Evolutionary conservation across 2,797 vertebrate species (phyloP), one percentile per base, ranked within the genome.

Genomic region (Myotis pilosus): DNA sequence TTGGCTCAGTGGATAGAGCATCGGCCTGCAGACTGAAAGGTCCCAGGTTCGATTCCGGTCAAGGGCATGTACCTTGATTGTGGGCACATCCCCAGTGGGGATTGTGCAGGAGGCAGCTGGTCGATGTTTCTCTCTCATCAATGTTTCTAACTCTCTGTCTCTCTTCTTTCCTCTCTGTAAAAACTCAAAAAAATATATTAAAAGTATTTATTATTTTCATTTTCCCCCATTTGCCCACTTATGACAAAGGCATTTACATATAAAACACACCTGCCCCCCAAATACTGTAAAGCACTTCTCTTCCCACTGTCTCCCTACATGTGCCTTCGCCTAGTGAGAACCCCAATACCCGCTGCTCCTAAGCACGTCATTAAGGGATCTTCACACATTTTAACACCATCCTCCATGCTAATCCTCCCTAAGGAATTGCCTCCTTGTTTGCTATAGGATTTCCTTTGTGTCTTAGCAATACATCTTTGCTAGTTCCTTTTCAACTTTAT

Each of bases 281-380:
- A 19, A 47, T 22, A 57, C 25, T 49, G 64, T 2, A 25, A 47
- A 92, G 68, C 22, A 76, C 10, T 38, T 44, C 20, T 76, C 75
- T 82, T 95, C 69, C n/a, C 38, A 68, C 55, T 16, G 76, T 51
- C 41, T 74, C 64, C 57, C 28, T 25, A 30, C 25, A 33, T 2
- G 5, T 33, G 36, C 22, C 57, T 95, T 49, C n/a, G 49, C 12
- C 49, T 66, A 44, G 17, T 41, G 23, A n/a, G 47, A 80, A 36
- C 8, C 9, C 55, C 8, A 6, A 2, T 19, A 44, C 0, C 8
- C 0, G 0, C 17, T 57, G 33, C 19, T 71, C 11, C 75, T n/a
- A 49, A 55, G 7, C 16, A 51, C 3, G 44, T 33, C 51, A 33
- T 17, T 62, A 22, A 74, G 13, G 23, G 17, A 44, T 53, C 36